phyloP scores from a whole-genome alignment of 2,113 vertebrate species.

The Calyptommatus sinebrachiatus region DNA sequence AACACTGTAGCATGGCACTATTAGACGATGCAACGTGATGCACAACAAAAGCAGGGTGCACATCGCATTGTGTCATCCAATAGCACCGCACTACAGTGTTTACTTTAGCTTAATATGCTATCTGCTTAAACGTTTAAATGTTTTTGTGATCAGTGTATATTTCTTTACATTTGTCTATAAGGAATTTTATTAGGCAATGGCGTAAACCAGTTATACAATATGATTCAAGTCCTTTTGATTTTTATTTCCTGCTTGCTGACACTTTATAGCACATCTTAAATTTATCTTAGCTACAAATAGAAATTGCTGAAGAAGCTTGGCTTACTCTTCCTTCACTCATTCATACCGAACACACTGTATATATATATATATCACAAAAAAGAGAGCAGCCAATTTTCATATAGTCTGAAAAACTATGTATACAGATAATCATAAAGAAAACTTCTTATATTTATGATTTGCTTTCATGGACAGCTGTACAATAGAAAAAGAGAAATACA shows the following conservation, averaged over 20 bases:
- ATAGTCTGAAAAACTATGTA: not conserved
- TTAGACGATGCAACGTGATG: no score
- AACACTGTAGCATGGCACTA: no score
- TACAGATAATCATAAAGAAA: not conserved
- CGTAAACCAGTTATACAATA: constrained; percentile 4
- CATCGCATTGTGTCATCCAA: not conserved
- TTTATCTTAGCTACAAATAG: constrained; percentile 23
- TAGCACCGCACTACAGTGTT: not conserved
- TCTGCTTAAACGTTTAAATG: constrained; percentile 10
- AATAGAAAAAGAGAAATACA: not conserved
- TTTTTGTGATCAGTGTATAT: constrained; percentile 7
- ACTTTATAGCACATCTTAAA: constrained; percentile 19
- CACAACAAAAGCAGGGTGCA: not conserved
- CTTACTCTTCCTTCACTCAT: not conserved
- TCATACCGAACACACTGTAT: not conserved
- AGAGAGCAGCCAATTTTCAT: not conserved
- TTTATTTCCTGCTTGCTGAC: constrained; percentile 15
- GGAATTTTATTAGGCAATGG: constrained; percentile 24
- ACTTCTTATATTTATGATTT: not conserved
- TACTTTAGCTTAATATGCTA: constrained; percentile 9
- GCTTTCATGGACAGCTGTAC: not conserved
- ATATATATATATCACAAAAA: not conserved
- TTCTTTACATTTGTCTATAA: constrained; percentile 16
- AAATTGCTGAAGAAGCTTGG: not conserved
- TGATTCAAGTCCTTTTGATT: constrained; percentile 15